phyloP scores from a whole-genome alignment of 2,113 vertebrate genomes.

The Nerophis ophidion region DNA sequence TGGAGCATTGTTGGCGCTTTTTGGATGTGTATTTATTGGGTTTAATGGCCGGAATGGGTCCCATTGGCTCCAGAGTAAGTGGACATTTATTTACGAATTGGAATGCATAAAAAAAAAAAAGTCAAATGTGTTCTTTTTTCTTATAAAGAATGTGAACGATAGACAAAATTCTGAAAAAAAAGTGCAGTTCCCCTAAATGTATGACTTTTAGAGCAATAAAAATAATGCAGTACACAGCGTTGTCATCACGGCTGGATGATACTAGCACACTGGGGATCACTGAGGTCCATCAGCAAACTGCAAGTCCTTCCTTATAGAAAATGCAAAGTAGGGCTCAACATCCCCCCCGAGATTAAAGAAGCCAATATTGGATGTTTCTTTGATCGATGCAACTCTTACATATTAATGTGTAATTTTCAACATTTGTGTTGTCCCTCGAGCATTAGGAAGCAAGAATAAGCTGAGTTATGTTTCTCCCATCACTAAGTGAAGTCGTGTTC shows the following conservation, averaged over 20 bases:
- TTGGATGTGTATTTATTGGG: too few species aligned
- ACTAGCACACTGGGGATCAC: not conserved
- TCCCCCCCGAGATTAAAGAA: not conserved
- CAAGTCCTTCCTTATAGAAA: not conserved
- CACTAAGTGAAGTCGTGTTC: slow-evolving; percentile 10
- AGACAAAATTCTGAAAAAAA: too few species aligned
- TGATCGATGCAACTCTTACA: not conserved
- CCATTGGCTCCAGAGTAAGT: too few species aligned
- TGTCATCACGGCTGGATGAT: not conserved
- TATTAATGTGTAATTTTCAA: not conserved
- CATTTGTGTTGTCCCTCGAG: not conserved
- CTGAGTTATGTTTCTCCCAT: slow-evolving; percentile 1
- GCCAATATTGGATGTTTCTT: not conserved
- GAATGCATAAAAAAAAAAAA: too few species aligned
- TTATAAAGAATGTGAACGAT: too few species aligned
- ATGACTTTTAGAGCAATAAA: too few species aligned
- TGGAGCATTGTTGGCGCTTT: too few species aligned
- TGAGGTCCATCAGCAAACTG: not conserved
- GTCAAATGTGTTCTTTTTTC: too few species aligned
- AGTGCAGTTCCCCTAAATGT: too few species aligned
- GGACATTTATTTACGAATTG: too few species aligned
- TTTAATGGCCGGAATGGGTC: too few species aligned
- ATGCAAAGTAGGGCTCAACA: not conserved
- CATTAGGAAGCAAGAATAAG: slow-evolving; percentile 5
- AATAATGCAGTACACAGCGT: not conserved